Conservation (phyloP, 2,113 vertebrate species). For the Regulus satrapa region DNA sequence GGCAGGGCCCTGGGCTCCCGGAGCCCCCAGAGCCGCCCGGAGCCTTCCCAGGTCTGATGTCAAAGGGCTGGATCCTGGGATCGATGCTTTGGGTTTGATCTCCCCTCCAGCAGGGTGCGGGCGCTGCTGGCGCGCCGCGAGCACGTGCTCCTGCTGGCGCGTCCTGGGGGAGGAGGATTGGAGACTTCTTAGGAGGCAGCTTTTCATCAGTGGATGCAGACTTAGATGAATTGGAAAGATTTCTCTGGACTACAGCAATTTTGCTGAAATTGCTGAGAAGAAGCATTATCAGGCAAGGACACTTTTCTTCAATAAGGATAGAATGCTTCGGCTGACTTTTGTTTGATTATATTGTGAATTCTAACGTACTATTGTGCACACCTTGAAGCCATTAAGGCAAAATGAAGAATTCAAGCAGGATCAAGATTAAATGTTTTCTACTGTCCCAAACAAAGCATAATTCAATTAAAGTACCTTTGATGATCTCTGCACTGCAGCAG, state of each 20-base stretch:
- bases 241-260: background rate
- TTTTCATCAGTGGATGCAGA: background rate
- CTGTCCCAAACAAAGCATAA: background rate
- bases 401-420: background rate
- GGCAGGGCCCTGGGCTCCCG: background rate
- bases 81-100: background rate
- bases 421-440: background rate
- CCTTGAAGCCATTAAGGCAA: background rate
- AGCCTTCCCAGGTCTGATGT: background rate
- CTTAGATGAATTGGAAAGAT: background rate
- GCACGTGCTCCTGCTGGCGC: background rate
- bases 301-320: background rate
- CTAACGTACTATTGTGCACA: background rate
- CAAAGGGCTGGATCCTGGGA: background rate
- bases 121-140: background rate
- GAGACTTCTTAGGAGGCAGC: background rate
- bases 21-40: background rate
- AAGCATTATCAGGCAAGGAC: background rate
- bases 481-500: background rate
- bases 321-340: background rate
- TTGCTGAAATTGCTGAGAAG: background rate
- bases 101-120: background rate
- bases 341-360: background rate
- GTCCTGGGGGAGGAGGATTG: background rate
- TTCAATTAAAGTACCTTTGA: background rate